phyloP scores from a whole-genome alignment of 1,140 invertebrate genomes.

The Batillaria attramentaria region DNA sequence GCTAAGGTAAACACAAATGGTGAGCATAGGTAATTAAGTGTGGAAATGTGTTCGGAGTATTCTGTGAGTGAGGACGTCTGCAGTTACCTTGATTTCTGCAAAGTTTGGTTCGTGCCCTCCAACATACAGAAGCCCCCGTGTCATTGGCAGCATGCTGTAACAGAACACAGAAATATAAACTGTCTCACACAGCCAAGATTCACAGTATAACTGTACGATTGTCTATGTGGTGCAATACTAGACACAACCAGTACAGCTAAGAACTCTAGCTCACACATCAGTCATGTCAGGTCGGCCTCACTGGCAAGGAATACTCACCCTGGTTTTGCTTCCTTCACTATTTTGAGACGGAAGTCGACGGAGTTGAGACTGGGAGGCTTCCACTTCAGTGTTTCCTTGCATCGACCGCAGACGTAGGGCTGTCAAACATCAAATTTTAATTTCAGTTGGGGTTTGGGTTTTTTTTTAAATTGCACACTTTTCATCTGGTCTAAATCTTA shows the following conservation, averaged over 20 bases:
- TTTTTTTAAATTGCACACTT: neutral
- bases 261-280: too few relatives aligned
- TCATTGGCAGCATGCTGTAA: constrained; percentile 80
- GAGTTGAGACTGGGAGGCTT: constrained; percentile 95
- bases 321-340: constrained; percentile 80
- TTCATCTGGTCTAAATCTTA: neutral
- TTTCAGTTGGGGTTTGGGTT: neutral
- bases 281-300: too few relatives aligned
- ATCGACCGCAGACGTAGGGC: constrained; percentile 88
- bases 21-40: too few relatives aligned
- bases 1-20: too few relatives aligned
- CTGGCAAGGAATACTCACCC: constrained; percentile 80
- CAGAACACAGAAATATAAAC: too few relatives aligned
- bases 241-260: too few relatives aligned
- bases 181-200: too few relatives aligned
- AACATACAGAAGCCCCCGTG: constrained; percentile 86
- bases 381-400: constrained; percentile 95
- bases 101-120: constrained; percentile 81
- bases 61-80: too few relatives aligned
- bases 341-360: constrained; percentile 94
- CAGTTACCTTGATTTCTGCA: constrained; percentile 80
- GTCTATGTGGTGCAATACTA: too few relatives aligned
- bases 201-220: too few relatives aligned
- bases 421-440: constrained; percentile 72
- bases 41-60: too few relatives aligned